Percentiles rank a stretch among this genome's conserved stretches.
Evolutionary conservation across 2,888 invertebrate species (phyloP).

Genomic region (Drosophila atroscutellata): DNA sequence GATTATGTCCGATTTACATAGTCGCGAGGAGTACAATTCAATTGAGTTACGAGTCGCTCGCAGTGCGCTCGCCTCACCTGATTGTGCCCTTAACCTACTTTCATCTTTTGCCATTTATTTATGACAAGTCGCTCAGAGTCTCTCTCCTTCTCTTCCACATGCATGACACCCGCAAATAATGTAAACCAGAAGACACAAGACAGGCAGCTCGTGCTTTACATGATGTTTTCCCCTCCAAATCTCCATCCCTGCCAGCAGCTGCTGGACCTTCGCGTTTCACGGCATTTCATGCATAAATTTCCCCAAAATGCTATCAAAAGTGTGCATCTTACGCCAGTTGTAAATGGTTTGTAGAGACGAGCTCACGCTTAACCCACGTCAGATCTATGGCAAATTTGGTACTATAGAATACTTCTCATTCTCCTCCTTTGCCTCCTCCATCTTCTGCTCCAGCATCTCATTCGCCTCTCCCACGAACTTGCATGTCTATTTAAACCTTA

Average conservation of each 20-base stretch:
- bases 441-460: conserved; percentile 1
- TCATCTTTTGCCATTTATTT: conserved; percentile 58
- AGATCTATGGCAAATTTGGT: conserved; percentile 40
- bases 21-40: conserved; percentile 61
- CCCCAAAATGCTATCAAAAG: conserved; percentile 64
- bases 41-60: conserved; percentile 52
- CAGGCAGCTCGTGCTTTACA: conserved; percentile 74
- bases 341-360: conserved; percentile 55
- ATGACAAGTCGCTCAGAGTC: conserved; percentile 53
- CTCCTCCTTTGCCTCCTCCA: not conserved
- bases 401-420: conserved; percentile 5
- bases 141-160: conserved; percentile 30
- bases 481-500: conserved; percentile 72
- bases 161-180: conserved; percentile 71
- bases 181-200: conserved; percentile 39
- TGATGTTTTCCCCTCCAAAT: conserved; percentile 65
- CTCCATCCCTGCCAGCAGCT: conserved; percentile 16
- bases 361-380: conserved; percentile 55
- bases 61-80: conserved; percentile 19
- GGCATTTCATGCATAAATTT: conserved; percentile 62
- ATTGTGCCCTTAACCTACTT: conserved; percentile 71
- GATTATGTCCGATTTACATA: conserved; percentile 76
- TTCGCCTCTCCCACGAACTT: conserved; percentile 20
- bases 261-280: conserved; percentile 21
- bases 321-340: conserved; percentile 68